Evolutionary conservation across 2,888 invertebrate genomes (phyloP).

Genomic region (Dorcus parallelipipedus): DNA sequence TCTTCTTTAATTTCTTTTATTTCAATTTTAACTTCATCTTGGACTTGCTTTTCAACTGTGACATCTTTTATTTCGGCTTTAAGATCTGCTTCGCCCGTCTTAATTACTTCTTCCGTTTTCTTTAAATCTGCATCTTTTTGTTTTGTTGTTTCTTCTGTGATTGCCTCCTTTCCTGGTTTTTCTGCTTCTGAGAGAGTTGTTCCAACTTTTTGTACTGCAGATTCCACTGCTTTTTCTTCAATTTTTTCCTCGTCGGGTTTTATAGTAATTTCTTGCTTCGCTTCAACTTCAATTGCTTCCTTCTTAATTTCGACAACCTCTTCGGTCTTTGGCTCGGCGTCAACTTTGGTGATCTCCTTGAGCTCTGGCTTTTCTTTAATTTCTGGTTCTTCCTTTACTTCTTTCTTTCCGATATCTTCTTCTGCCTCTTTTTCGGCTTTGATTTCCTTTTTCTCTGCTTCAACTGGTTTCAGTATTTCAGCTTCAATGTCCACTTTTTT

Average conservation of each 20-base stretch:
- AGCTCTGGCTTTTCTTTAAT: too few species aligned
- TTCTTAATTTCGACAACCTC: neutral
- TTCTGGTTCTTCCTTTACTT: too few species aligned
- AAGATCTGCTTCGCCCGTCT: constrained; percentile 17
- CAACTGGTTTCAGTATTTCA: neutral
- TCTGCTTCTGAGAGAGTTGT: neutral
- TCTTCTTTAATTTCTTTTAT: neutral
- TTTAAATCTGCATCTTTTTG: neutral
- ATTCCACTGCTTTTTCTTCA: neutral
- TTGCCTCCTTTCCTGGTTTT: neutral
- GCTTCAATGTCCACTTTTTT: neutral
- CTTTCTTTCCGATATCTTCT: neutral
- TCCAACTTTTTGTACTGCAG: neutral
- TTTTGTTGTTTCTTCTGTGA: neutral
- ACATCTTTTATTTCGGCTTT: constrained; percentile 13
- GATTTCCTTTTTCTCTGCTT: too few species aligned
- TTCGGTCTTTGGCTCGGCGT: too few species aligned
- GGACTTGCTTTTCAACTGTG: too few species aligned
- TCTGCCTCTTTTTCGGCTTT: too few species aligned
- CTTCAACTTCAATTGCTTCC: neutral
- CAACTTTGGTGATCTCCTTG: too few species aligned
- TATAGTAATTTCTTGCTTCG: too few species aligned
- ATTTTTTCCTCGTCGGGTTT: neutral
- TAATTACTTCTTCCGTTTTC: neutral
- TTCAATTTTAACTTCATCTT: neutral